Conservation (phyloP, 2,113 vertebrate species). For the Oryzias woworae region DNA sequence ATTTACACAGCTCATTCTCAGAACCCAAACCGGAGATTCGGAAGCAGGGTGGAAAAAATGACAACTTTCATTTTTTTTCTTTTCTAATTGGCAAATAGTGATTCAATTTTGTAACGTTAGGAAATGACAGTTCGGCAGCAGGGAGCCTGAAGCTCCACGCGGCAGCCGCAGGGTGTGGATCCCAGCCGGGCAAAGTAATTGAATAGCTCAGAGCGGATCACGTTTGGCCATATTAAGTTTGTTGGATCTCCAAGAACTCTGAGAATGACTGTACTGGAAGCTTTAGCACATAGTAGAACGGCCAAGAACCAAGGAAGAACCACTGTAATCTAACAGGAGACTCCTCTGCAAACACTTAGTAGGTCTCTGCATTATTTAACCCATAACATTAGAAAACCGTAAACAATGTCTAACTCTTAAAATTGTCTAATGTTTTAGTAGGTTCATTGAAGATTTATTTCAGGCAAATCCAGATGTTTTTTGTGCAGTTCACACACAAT, state of each 20-base stretch:
- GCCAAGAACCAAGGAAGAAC: conserved; percentile 16
- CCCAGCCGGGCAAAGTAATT: conserved; percentile 55
- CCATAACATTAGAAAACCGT: too few relatives aligned
- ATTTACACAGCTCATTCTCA: conserved; percentile 8
- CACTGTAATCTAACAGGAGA: conserved; percentile 26
- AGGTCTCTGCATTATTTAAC: conserved; percentile 43
- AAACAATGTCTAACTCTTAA: too few relatives aligned
- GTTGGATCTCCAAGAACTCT: conserved; percentile 50
- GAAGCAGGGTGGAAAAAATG: conserved; percentile 52
- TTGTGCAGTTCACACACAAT: conserved; percentile 36
- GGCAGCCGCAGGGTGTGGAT: conserved; percentile 34
- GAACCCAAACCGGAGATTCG: conserved; percentile 8
- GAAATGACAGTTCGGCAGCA: conserved; percentile 41
- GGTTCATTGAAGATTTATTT: too few relatives aligned
- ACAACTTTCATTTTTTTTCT: conserved; percentile 38
- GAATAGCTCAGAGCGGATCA: conserved; percentile 68
- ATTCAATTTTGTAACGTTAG: conserved; percentile 54
- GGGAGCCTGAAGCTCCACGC: conserved; percentile 12
- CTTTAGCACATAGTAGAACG: conserved; percentile 10
- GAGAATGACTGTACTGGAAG: conserved; percentile 14
- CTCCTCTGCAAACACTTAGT: conserved; percentile 27
- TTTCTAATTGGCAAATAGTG: conserved; percentile 60
- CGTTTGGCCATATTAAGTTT: conserved; percentile 67
- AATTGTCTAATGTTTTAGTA: too few relatives aligned
- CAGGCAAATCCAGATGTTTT: conserved; percentile 6